Conservation (phyloP, 2,113 vertebrate species). For the Podarcis raffonei region DNA sequence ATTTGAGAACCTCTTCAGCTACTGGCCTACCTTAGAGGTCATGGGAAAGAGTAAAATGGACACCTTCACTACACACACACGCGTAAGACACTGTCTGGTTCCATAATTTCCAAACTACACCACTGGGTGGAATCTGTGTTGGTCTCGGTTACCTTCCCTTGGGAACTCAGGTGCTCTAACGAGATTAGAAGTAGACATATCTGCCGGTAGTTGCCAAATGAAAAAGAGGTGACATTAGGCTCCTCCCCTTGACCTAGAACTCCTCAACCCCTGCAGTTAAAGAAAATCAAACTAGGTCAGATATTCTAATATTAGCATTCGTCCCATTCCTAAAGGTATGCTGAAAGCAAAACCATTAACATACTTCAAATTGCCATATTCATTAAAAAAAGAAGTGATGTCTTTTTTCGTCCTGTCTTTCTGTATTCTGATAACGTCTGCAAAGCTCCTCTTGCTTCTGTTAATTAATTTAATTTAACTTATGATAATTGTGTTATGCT, state of each 20-base stretch:
- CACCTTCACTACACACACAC: too few species aligned
- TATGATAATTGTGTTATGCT: background rate
- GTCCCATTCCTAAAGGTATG: conserved; percentile 6
- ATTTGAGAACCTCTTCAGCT: too few species aligned
- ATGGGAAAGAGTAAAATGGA: too few species aligned
- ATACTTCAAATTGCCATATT: background rate
- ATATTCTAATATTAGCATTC: conserved; percentile 29
- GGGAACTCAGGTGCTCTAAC: conserved; percentile 10
- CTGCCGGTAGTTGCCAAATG: background rate
- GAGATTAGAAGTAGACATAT: conserved; percentile 25
- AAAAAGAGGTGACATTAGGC: background rate
- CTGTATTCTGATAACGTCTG: background rate
- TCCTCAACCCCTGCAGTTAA: background rate
- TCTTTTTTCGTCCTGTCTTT: background rate
- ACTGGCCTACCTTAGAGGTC: too few species aligned
- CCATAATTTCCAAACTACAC: too few species aligned
- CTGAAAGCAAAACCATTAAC: conserved; percentile 11
- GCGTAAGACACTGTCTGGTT: too few species aligned
- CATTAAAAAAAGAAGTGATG: background rate
- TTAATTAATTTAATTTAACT: conserved; percentile 18
- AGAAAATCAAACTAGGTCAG: conserved; percentile 17
- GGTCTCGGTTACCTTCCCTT: background rate
- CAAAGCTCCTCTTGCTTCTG: background rate
- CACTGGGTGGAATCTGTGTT: background rate
- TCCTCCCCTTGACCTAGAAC: background rate